Evolutionary conservation across 2,113 vertebrate genomes (phyloP).

Genomic region (Balaeniceps rex): DNA sequence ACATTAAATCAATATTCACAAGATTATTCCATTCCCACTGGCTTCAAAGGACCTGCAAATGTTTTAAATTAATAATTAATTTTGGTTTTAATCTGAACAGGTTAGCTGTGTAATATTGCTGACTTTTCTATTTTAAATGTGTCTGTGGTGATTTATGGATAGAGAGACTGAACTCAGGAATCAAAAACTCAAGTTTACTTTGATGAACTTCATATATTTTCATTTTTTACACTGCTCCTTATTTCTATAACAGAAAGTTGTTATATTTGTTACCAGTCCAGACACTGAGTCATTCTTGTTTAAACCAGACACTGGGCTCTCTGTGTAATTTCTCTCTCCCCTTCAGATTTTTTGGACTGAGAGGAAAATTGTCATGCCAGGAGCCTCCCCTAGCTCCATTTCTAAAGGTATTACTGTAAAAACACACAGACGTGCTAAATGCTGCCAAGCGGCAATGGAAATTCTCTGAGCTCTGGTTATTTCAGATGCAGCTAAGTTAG

Average conservation of each 20-base stretch:
- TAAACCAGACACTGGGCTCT: constrained; percentile 29
- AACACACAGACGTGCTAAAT: constrained; percentile 7
- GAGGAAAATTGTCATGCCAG: constrained; percentile 36
- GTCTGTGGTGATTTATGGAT: background rate
- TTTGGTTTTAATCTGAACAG: background rate
- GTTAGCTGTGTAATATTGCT: background rate
- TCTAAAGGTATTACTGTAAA: constrained; percentile 26
- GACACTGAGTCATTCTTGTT: constrained; percentile 44
- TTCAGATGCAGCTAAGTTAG: background rate
- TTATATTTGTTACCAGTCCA: constrained; percentile 44
- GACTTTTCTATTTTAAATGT: background rate
- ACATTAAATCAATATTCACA: background rate
- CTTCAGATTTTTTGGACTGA: constrained; percentile 2
- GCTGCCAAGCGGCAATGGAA: background rate
- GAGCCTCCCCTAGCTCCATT: background rate
- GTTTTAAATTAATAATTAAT: background rate
- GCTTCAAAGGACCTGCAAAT: background rate
- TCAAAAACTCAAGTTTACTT: background rate
- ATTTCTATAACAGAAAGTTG: constrained; percentile 22
- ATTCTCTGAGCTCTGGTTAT: background rate
- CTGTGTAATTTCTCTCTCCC: constrained; percentile 45
- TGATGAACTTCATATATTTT: background rate
- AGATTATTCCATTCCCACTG: background rate
- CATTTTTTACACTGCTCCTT: background rate
- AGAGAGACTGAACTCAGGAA: background rate